Conservation (phyloP, 2,113 vertebrate species). For the Girardinichthys multiradiatus region DNA sequence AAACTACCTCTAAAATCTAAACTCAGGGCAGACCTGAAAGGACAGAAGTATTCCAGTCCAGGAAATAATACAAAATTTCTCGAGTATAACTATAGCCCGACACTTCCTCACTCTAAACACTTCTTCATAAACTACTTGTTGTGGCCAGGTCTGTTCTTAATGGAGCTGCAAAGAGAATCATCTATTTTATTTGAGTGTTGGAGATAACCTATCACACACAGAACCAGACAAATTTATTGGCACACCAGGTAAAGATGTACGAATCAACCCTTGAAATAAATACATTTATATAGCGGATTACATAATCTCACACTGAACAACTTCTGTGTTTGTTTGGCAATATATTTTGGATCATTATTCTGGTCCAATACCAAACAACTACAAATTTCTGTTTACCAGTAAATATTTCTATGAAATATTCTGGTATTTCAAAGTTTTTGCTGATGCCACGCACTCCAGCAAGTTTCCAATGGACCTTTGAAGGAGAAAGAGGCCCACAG, state of each 20-base stretch:
- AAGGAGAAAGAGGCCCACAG: too few species aligned
- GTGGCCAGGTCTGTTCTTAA: not conserved
- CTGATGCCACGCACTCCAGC: too few species aligned
- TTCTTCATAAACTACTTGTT: not conserved
- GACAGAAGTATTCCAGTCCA: conserved; percentile 27
- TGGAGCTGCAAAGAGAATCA: not conserved
- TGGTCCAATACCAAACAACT: not conserved
- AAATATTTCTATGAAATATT: not conserved
- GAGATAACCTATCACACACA: not conserved
- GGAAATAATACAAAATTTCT: not conserved
- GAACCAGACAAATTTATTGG: not conserved
- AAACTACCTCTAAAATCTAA: conserved; percentile 48
- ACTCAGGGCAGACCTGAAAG: conserved; percentile 39
- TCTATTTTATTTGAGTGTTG: not conserved
- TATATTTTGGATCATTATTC: not conserved
- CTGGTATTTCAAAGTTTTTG: too few species aligned
- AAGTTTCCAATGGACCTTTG: too few species aligned
- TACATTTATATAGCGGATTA: not conserved
- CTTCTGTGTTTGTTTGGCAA: not conserved
- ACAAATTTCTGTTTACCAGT: not conserved
- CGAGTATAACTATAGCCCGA: not conserved
- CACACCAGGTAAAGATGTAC: not conserved
- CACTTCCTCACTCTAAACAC: not conserved
- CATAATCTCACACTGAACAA: not conserved
- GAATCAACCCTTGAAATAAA: not conserved